Conservation (phyloP, 2,113 vertebrate genomes). For the Rana temporaria region DNA sequence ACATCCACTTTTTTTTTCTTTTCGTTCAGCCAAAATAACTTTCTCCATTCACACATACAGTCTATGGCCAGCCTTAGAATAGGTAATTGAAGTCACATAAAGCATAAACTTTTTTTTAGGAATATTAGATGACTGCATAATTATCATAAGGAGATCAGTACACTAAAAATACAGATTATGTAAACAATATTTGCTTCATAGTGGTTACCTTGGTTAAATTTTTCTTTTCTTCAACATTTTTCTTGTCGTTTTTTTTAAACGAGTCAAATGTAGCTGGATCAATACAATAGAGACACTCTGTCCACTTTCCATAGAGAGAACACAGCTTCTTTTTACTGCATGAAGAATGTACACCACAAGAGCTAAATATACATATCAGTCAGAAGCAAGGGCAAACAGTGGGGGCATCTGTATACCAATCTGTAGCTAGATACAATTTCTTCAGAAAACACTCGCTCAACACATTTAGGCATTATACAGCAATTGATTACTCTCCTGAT, state of each 20-base stretch:
- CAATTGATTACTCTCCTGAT: no score
- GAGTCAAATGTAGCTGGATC: slow-evolving; percentile 84
- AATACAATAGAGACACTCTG: slow-evolving; percentile 90
- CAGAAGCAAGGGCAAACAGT: not conserved
- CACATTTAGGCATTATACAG: no score
- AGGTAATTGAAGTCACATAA: no score
- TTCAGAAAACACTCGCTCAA: no score
- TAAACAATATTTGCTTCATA: not conserved
- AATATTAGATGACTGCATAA: not conserved
- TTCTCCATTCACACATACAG: no score
- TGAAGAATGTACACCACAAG: slow-evolving; percentile 50
- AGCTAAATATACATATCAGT: not conserved
- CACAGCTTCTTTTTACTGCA: slow-evolving; percentile 93
- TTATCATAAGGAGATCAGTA: not conserved
- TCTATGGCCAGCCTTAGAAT: no score
- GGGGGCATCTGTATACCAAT: no score
- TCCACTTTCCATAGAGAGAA: slow-evolving; percentile 96
- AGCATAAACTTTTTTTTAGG: no score
- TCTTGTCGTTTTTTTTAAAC: slow-evolving; percentile 91
- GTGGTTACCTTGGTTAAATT: slow-evolving; percentile 82
- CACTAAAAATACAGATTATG: not conserved
- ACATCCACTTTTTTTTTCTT: no score
- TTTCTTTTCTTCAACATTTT: slow-evolving; percentile 89
- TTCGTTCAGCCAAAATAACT: no score
- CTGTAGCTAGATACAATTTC: no score